phyloP scores from a whole-genome alignment of 1,140 invertebrate genomes.

The Zelostemma sp. region DNA sequence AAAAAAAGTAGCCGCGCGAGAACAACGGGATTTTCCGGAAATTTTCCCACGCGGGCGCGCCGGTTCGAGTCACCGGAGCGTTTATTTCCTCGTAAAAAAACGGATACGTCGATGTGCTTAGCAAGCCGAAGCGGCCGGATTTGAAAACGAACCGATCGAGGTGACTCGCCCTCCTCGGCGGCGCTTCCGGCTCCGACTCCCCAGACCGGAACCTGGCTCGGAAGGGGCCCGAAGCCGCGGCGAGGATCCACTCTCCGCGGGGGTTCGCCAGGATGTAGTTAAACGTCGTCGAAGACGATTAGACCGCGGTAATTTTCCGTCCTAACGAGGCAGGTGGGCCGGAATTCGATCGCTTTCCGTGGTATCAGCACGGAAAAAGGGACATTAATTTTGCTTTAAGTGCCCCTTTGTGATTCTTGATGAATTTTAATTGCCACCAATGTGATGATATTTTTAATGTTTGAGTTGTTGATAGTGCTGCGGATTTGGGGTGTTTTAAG shows the following conservation, averaged over 20 bases:
- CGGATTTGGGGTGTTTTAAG: no score
- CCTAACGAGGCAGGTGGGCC: slow-evolving; percentile 46
- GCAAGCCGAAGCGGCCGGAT: slow-evolving; percentile 3
- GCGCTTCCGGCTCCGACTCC: slow-evolving; percentile 53
- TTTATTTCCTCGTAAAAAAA: neutral
- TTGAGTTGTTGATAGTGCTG: no score
- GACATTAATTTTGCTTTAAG: neutral
- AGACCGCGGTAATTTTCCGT: slow-evolving; percentile 54
- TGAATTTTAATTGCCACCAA: no score
- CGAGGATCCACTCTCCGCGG: slow-evolving; percentile 60
- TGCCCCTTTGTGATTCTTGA: no score
- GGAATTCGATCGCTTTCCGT: slow-evolving; percentile 6
- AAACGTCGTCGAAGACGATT: slow-evolving; percentile 55
- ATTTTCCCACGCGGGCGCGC: no score
- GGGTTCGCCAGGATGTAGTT: slow-evolving; percentile 63
- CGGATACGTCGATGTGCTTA: slow-evolving; percentile 1
- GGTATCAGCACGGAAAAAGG: slow-evolving; percentile 2
- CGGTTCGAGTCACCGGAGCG: neutral
- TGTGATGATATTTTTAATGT: no score
- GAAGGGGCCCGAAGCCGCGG: slow-evolving; percentile 48
- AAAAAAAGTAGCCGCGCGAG: no score
- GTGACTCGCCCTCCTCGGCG: slow-evolving; percentile 37
- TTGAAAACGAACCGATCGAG: slow-evolving; percentile 46
- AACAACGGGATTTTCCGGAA: no score
- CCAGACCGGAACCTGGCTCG: slow-evolving; percentile 55